Percentiles rank a stretch among this genome's conserved stretches.
These are phyloP conservation scores for Copsychus sechellarum DNA, from an alignment of 2,113 vertebrate genomes.

Conservation along the genomic window DNA sequence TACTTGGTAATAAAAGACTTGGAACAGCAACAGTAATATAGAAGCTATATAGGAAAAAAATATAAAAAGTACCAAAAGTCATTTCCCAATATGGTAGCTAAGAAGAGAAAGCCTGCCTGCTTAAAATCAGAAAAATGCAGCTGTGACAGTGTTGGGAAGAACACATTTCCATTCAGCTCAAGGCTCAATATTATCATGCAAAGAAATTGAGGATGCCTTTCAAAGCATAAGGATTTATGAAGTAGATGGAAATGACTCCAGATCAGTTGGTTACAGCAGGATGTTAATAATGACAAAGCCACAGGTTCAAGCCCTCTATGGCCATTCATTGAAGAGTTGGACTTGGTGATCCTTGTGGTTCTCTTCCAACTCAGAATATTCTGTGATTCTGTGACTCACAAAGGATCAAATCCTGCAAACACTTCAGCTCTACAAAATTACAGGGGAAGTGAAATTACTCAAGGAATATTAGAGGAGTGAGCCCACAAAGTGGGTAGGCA, in stretches of 20 bases:
- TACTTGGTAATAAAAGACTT: not conserved
- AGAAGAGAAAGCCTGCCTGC: not conserved
- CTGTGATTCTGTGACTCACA: not conserved
- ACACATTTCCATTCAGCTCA: not conserved
- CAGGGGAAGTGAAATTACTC: not conserved
- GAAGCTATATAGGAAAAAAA: not conserved
- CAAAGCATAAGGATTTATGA: not conserved
- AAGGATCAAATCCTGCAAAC: not conserved
- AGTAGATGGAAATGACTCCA: not conserved
- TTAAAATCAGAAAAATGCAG: slow-evolving; percentile 22
- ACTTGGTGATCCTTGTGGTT: not conserved
- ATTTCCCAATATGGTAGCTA: not conserved
- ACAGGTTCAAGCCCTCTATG: not conserved
- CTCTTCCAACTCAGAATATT: not conserved
- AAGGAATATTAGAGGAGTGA: not conserved
- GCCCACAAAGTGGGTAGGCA: not conserved
- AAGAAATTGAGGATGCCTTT: not conserved
- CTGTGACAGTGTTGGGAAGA: not conserved
- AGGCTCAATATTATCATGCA: slow-evolving; percentile 11
- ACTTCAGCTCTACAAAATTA: not conserved
- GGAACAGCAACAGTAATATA: not conserved
- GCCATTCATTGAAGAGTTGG: not conserved
- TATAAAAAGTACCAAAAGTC: not conserved
- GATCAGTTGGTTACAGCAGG: not conserved
- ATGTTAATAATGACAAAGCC: not conserved